Percentiles rank a stretch among this genome's conserved stretches.
Conservation (phyloP, 2,113 vertebrate genomes). For the Ornithorhynchus anatinus region DNA sequence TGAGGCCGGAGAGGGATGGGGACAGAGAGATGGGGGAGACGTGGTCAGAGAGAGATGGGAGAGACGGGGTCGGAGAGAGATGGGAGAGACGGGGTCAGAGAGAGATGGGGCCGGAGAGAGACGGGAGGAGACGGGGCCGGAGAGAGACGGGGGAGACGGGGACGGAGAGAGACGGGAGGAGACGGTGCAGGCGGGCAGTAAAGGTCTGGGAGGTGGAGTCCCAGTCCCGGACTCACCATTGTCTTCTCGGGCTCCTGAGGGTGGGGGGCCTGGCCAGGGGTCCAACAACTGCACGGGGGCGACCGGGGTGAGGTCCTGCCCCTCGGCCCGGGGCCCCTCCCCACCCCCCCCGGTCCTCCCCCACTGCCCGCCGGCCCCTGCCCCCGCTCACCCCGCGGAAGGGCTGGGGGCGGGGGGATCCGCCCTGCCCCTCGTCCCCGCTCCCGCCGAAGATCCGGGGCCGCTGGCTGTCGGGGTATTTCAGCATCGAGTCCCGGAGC, state of each 20-base stretch:
- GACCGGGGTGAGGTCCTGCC: background rate
- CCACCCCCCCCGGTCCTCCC: background rate
- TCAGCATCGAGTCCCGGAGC: constrained; percentile 75
- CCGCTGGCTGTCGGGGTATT: constrained; percentile 60
- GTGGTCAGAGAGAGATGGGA: background rate
- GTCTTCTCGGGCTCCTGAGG: constrained; percentile 58
- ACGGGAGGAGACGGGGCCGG: background rate
- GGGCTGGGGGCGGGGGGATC: constrained; percentile 38
- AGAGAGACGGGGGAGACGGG: background rate
- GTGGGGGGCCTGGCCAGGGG: background rate
- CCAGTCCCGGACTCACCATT: constrained; percentile 59
- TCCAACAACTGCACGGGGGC: constrained; percentile 64
- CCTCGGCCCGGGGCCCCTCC: background rate
- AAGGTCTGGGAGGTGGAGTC: background rate
- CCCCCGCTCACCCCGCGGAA: constrained; percentile 56
- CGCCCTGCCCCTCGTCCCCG: background rate
- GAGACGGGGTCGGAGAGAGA: background rate
- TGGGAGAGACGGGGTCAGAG: background rate
- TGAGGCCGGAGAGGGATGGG: background rate
- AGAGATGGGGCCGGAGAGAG: background rate
- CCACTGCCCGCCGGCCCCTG: background rate
- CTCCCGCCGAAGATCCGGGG: constrained; percentile 17
- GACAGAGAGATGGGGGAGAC: background rate
- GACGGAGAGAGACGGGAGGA: background rate
- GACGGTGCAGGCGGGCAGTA: background rate